Evolutionary conservation across 2,888 invertebrate genomes (phyloP).

Genomic region (Hydraecia micacea): DNA sequence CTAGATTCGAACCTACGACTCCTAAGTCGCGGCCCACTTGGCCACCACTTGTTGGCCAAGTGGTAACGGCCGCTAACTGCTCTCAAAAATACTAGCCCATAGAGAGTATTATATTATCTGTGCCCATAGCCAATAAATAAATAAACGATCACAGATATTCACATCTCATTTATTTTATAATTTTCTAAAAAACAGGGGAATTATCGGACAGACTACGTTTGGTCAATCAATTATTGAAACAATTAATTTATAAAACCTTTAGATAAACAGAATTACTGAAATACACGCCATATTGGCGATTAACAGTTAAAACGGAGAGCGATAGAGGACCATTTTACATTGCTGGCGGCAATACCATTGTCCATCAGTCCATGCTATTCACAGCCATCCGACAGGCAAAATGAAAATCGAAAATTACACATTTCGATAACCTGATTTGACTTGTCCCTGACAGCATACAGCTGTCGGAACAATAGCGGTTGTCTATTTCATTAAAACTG

Average conservation of each 20-base stretch:
- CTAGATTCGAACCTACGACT: too few relatives aligned
- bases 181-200: conserved; percentile 47
- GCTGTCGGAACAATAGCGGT: too few relatives aligned
- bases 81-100: too few relatives aligned
- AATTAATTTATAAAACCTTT: conserved; percentile 12
- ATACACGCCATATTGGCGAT: not conserved
- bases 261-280: not conserved
- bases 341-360: not conserved
- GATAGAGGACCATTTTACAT: not conserved
- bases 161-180: conserved; percentile 38
- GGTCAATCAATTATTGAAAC: conserved; percentile 36
- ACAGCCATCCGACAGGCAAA: not conserved
- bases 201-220: conserved; percentile 31
- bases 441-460: not conserved
- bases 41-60: too few relatives aligned
- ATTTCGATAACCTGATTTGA: not conserved
- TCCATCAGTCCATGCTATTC: not conserved
- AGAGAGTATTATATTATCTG: too few relatives aligned
- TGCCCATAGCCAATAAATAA: not conserved
- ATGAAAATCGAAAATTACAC: not conserved
- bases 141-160: conserved; percentile 4
- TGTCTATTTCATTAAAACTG: too few relatives aligned
- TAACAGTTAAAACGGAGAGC: not conserved
- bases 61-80: too few relatives aligned
- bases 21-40: too few relatives aligned